Evolutionary conservation across 2,888 invertebrate genomes (phyloP), one percentile per base, ranked within the genome.

Genomic region (Macrosiphum euphorbiae): DNA sequence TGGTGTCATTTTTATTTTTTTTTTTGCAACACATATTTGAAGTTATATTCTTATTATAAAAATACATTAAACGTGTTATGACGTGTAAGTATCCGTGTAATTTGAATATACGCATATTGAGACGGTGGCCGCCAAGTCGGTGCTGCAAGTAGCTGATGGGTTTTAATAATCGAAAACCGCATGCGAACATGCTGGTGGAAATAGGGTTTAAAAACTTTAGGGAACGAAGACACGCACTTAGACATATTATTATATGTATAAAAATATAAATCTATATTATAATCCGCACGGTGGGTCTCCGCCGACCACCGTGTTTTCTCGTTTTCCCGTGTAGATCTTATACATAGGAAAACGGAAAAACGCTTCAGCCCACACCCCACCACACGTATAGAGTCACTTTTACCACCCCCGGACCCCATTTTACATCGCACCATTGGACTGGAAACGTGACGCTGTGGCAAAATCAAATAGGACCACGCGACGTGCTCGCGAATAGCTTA

Each of bases 401-500:
- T n/a, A 13, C 11, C 28, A 24, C 41, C 88, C 26, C 35, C 88
- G 0, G 26, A n/a, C 20, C 2, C n/a, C 2, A 50, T n/a, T 20
- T 7, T 20, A 52, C 16, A n/a, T 26, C 8, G 4, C 13, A 3
- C 86, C 47, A 3, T 26, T 5, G 26, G 44, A 44, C 28, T 44
- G 28, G 47, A 86, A 86, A 28, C 47, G 86, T 47, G 44, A 41
- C 26, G n/a, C 24, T 24, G 67, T 4, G 50, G 47, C 1, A 26
- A 44, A 85, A 61, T n/a, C 58, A 11, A 50, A 8, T 11, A 58
- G n/a, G 78, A 67, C 84, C 84, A 20, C 61, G 52, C 61, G 67
- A 92, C 85, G 89, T 89, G 93, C 89, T 58, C 47, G 47, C 10
- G 58, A 89, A 89, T 89, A 89, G 89, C 52, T 89, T 89, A 85